Percentiles rank a stretch among this genome's conserved stretches.
Conservation (phyloP, 2,797 vertebrate genomes). For the Peromyscus melanophrys region DNA sequence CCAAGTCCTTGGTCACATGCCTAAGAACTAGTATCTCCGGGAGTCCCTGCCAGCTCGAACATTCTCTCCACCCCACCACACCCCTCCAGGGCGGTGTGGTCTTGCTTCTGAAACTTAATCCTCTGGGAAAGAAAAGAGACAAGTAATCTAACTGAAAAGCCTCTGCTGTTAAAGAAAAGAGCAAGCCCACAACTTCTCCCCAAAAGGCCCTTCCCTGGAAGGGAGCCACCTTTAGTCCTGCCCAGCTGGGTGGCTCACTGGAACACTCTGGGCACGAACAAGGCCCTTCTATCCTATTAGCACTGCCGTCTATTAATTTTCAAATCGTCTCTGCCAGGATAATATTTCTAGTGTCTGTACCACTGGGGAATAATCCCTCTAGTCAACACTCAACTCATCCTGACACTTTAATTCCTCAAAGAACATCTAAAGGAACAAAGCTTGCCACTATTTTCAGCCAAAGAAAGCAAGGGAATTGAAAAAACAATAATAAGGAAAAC, state of each 20-base stretch:
- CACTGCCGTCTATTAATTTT: slow-evolving; percentile 87
- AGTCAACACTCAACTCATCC: slow-evolving; percentile 81
- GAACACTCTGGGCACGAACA: slow-evolving; percentile 89
- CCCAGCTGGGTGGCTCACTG: slow-evolving; percentile 89
- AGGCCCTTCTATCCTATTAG: slow-evolving; percentile 86
- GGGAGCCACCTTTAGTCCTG: slow-evolving; percentile 87
- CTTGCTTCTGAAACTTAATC: slow-evolving; percentile 78
- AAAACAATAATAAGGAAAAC: slow-evolving; percentile 83
- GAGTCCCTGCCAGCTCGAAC: slow-evolving; percentile 23
- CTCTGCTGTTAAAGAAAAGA: slow-evolving; percentile 76
- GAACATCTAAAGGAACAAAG: slow-evolving; percentile 78
- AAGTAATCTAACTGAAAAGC: slow-evolving; percentile 80
- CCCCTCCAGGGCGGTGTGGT: slow-evolving; percentile 49
- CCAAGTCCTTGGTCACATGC: background rate
- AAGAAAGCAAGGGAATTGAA: slow-evolving; percentile 82
- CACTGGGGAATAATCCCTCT: slow-evolving; percentile 85
- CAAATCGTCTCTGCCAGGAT: slow-evolving; percentile 86
- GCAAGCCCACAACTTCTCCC: slow-evolving; percentile 82
- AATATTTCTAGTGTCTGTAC: slow-evolving; percentile 85
- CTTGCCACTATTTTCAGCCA: slow-evolving; percentile 81
- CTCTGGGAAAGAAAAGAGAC: slow-evolving; percentile 78
- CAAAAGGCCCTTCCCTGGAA: slow-evolving; percentile 85
- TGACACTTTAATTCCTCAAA: slow-evolving; percentile 83
- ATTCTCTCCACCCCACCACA: slow-evolving; percentile 44
- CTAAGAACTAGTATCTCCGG: background rate